These are phyloP conservation scores for rat (Rattus norvegicus) DNA, from an alignment of 2,113 vertebrate species.

Conservation along the genomic window GRCr8 NC_086020.1:244650501-244651000, in stretches of 20 bases:
- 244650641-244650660: slow-evolving; percentile 50
- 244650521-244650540: background rate
- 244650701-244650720: too few species aligned
- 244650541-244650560: background rate
- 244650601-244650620: slow-evolving; percentile 20
- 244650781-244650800: background rate
- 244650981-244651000: background rate
- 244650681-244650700: background rate
- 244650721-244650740: too few species aligned
- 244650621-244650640: slow-evolving; percentile 62
- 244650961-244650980: slow-evolving; percentile 45
- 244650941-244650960: background rate
- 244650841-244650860: background rate
- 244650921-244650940: slow-evolving; percentile 41
- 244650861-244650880: background rate
- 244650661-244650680: slow-evolving; percentile 52
- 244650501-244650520: background rate
- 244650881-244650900: background rate
- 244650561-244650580: background rate
- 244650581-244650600: slow-evolving; percentile 27
- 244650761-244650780: slow-evolving; percentile 14
- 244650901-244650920: background rate
- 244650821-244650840: background rate
- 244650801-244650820: slow-evolving; percentile 20
- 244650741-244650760: background rate